These are phyloP conservation scores for Pheosia tremula DNA, from an alignment of 2,888 invertebrate genomes.

Conservation along the genomic window DNA sequence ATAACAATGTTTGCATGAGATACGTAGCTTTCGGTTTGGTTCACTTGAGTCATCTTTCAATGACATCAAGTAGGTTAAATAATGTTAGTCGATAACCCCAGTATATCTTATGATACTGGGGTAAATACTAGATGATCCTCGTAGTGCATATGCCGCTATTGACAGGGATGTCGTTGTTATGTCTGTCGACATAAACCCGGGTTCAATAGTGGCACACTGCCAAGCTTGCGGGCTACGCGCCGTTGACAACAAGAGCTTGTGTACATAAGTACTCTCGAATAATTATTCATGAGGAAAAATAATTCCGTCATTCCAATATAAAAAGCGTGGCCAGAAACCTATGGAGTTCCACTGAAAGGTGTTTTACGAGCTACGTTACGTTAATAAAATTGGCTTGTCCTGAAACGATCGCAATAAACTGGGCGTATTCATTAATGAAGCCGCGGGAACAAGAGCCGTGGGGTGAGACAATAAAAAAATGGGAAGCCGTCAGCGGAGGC, in stretches of 20 bases:
- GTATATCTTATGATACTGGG: conserved; percentile 5
- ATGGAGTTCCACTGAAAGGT: conserved; percentile 1
- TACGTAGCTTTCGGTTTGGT: conserved; percentile 56
- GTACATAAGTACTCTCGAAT: conserved; percentile 2
- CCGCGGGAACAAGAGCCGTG: conserved; percentile 12
- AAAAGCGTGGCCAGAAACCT: neutral
- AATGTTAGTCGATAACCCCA: conserved; percentile 31
- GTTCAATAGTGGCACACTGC: conserved; percentile 49
- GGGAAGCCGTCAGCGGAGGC: conserved; percentile 9
- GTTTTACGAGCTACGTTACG: conserved; percentile 8
- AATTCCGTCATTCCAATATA: neutral
- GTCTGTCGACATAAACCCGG: conserved; percentile 26
- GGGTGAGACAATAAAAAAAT: conserved; percentile 25
- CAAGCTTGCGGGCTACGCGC: conserved; percentile 37
- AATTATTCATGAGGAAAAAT: conserved; percentile 13
- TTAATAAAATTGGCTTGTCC: conserved; percentile 16
- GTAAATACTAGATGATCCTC: conserved; percentile 9
- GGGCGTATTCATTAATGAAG: conserved; percentile 22
- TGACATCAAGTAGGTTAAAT: conserved; percentile 51
- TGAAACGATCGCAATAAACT: conserved; percentile 23
- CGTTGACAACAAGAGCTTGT: conserved; percentile 40
- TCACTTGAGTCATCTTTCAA: conserved; percentile 54
- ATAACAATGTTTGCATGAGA: conserved; percentile 69
- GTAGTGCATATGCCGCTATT: conserved; percentile 15
- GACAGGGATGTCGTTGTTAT: conserved; percentile 34